Percentiles rank a stretch among this genome's conserved stretches.
phyloP scores from a whole-genome alignment of 2,113 vertebrate genomes.

The Macaca fascicularis region T2T-MFA8v1.1 NC_088385.1:97148501-97149000 shows the following conservation, averaged over 20 bases:
- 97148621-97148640: not conserved
- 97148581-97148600: conserved; percentile 19
- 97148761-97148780: conserved; percentile 14
- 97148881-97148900: not conserved
- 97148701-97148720: not conserved
- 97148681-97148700: conserved; percentile 21
- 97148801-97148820: conserved; percentile 16
- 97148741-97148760: not conserved
- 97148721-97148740: conserved; percentile 37
- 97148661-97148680: not conserved
- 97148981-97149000: not conserved
- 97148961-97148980: not conserved
- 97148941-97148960: not conserved
- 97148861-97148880: conserved; percentile 13
- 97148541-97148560: not conserved
- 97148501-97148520: not conserved
- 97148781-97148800: conserved; percentile 23
- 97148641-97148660: conserved; percentile 1
- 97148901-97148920: conserved; percentile 12
- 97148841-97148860: not conserved
- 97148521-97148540: not conserved
- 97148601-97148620: not conserved
- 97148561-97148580: not conserved
- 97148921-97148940: not conserved
- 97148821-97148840: conserved; percentile 17